Conservation (phyloP, 2,888 invertebrate genomes). For the Zhengitettix transpicula region DNA sequence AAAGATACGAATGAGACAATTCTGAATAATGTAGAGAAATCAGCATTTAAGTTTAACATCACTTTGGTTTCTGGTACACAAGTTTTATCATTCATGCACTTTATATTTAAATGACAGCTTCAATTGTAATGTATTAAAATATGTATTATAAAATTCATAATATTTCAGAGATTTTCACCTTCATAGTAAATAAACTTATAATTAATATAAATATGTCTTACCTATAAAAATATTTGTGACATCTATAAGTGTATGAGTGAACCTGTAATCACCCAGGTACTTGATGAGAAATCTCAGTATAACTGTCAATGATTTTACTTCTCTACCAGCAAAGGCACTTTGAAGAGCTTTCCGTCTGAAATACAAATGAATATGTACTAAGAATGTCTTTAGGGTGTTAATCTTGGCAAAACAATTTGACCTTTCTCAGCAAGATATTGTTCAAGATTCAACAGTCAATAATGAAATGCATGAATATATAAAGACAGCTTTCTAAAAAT, state of each 20-base stretch:
- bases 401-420: background rate
- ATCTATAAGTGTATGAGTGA: slow-evolving; percentile 55
- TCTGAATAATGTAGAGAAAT: too few species aligned
- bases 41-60: too few species aligned
- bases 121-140: too few species aligned
- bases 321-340: slow-evolving; percentile 56
- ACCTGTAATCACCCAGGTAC: slow-evolving; percentile 55
- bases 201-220: slow-evolving; percentile 16
- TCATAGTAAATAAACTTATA: background rate
- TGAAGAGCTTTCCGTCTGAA: slow-evolving; percentile 53
- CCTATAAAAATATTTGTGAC: slow-evolving; percentile 56
- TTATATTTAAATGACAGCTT: too few species aligned
- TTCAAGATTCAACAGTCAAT: background rate
- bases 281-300: slow-evolving; percentile 62
- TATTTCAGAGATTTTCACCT: background rate
- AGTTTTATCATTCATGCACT: too few species aligned
- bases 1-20: too few species aligned
- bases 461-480: too few species aligned
- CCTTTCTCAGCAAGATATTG: background rate
- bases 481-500: too few species aligned
- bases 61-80: too few species aligned
- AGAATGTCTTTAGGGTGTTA: background rate
- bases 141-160: too few species aligned
- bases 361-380: slow-evolving; percentile 6
- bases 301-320: slow-evolving; percentile 42